Base-by-base conservation (phyloP, 2,797 vertebrate genomes). In the Gobio occitaniae region DNA sequence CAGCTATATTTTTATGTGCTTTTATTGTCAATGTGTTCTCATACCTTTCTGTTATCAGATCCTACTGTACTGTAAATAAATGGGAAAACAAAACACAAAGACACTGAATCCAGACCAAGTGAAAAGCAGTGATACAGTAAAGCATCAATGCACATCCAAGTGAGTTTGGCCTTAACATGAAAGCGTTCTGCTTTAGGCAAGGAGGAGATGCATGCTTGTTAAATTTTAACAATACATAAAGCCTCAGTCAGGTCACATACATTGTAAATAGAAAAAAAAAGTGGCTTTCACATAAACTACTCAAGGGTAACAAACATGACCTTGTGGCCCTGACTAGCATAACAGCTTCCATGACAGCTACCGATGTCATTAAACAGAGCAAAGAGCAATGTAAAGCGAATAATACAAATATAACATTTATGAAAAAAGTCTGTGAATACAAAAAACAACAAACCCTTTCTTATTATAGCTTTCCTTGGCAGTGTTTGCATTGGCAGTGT, bases 131-230 rank as follows among this genome's bases (percentile, higher is more conserved):
- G 36, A 82, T 75, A 66, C 44, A 81, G 19, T 50, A 36, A 47
- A 36, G 25, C 82, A 87, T 41, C 74, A 50, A 84, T 80, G 86
- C 75, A 71, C 65, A 54, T 48, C 47, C 68, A 59, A 21, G 32
- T 61, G 72, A 38, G 50, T 10, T 44, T 41, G 48, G 71, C 47
- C 86, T 65, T 5, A 66, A 19, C 83, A 80, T 41, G 74, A 87
- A 88, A 80, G 52, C 75, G 82, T 47, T 90, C 72, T 15, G 88
- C 66, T 82, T 83, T 32, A 77, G 78, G 29, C 54, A 84, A 84
- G 77, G 47, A 86, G 68, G 61, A 25, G 4, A 56, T 12, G 74
- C 2, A 59, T 0, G 32, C 68, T 78, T 76, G 56, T 83, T 69
- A 71, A 41, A 72, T 50, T 66, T 76, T 36, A 80, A 41, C 56